Percentiles rank a stretch among this genome's conserved stretches.
Conservation (phyloP, 2,888 invertebrate genomes). For the Corythucha ciliata region DNA sequence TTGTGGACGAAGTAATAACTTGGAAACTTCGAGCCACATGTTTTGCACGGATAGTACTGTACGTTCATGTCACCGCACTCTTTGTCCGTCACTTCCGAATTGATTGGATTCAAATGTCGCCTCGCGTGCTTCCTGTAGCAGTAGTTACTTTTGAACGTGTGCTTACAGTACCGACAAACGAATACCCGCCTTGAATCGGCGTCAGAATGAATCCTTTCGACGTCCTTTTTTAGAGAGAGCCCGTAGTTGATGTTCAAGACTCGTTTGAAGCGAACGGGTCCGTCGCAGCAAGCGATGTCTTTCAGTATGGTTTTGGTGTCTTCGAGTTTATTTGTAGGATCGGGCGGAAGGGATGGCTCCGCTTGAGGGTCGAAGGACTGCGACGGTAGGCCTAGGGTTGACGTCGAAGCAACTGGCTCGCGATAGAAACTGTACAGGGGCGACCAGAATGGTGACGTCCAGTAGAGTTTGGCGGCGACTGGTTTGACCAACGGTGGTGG, state of each 20-base stretch:
- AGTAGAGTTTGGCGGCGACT: no score
- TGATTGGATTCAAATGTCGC: constrained; percentile 55
- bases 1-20: constrained; percentile 80
- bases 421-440: constrained; percentile 35
- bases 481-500: constrained; percentile 46
- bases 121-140: constrained; percentile 74
- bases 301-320: constrained; percentile 55
- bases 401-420: constrained; percentile 15
- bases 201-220: constrained; percentile 8
- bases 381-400: constrained; percentile 9
- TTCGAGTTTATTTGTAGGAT: constrained; percentile 21
- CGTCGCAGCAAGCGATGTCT: constrained; percentile 86
- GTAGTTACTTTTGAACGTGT: constrained; percentile 73
- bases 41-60: constrained; percentile 88
- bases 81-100: constrained; percentile 1
- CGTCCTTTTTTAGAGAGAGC: background rate
- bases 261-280: constrained; percentile 76
- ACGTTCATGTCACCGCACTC: constrained; percentile 56
- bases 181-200: constrained; percentile 42
- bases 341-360: constrained; percentile 28
- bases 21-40: constrained; percentile 84
- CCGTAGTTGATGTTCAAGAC: constrained; percentile 74
- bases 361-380: constrained; percentile 22
- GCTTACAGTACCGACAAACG: constrained; percentile 65
- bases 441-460: constrained; percentile 11